Conservation (phyloP, 2,888 invertebrate genomes). For the Nomada fucata region DNA sequence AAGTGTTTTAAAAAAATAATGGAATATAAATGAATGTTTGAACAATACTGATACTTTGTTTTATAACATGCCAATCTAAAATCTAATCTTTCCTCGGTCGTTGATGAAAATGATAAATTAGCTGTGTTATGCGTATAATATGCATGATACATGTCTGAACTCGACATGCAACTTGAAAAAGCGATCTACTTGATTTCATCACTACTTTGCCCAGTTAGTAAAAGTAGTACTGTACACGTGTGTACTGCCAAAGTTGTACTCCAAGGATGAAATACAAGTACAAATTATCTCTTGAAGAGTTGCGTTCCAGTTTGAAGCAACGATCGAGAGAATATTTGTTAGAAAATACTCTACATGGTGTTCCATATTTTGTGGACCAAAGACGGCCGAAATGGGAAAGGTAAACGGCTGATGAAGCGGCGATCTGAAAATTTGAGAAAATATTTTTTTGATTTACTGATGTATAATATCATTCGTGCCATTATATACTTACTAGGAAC, state of each 20-base stretch:
- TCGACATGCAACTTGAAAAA: constrained; percentile 20
- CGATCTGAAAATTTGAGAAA: background rate
- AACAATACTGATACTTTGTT: background rate
- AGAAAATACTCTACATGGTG: constrained; percentile 88
- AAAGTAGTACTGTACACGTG: background rate
- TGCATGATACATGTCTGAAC: constrained; percentile 28
- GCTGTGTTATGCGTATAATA: constrained; percentile 12
- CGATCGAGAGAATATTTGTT: constrained; percentile 74
- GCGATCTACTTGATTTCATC: background rate
- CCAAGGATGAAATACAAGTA: constrained; percentile 65
- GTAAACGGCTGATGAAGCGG: constrained; percentile 81
- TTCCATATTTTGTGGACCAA: constrained; percentile 91
- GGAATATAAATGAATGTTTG: background rate
- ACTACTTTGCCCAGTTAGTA: background rate
- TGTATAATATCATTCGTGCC: too few relatives aligned
- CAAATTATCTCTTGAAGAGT: constrained; percentile 56
- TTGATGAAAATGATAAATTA: constrained; percentile 30
- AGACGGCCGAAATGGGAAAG: constrained; percentile 91
- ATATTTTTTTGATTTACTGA: background rate
- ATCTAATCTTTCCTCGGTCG: background rate
- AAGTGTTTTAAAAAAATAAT: background rate
- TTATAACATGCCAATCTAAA: background rate
- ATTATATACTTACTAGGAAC: too few relatives aligned
- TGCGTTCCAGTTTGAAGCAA: constrained; percentile 67
- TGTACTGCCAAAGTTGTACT: background rate